Percentiles rank a stretch among this genome's conserved stretches.
These are phyloP conservation scores for Chromis chromis DNA, from an alignment of 2,797 vertebrate species.

Conservation along the genomic window DNA sequence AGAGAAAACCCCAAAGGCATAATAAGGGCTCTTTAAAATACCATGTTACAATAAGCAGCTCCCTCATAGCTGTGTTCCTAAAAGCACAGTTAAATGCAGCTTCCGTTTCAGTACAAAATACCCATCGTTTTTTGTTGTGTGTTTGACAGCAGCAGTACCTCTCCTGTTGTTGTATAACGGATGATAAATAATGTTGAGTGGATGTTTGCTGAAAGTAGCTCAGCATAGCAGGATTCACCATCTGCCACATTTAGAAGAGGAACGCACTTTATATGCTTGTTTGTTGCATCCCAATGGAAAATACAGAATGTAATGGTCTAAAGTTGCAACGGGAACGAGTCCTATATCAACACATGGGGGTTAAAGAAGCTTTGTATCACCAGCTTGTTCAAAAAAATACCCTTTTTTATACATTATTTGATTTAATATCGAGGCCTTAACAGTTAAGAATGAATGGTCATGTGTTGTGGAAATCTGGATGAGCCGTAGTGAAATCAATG, in stretches of 20 bases:
- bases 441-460: background rate
- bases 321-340: background rate
- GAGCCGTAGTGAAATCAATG: too few relatives aligned
- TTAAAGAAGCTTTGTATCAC: background rate
- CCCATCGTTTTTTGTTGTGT: background rate
- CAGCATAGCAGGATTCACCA: background rate
- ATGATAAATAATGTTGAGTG: background rate
- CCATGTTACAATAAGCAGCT: background rate
- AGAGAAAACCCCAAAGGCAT: too few relatives aligned
- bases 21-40: background rate
- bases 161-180: background rate
- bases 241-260: background rate
- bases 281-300: background rate
- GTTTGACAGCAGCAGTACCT: background rate
- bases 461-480: too few relatives aligned
- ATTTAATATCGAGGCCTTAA: background rate
- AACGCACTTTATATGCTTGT: background rate
- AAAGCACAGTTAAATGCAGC: background rate
- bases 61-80: background rate
- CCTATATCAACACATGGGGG: background rate
- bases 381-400: conserved; percentile 2
- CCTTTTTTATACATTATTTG: background rate
- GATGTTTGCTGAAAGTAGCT: background rate
- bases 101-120: background rate
- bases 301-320: background rate